A percentile compares a stretch with the other conserved stretches of the same genome.
phyloP scores from a whole-genome alignment of 2,888 invertebrate species.

The Sinodicranocentrus sp. region DNA sequence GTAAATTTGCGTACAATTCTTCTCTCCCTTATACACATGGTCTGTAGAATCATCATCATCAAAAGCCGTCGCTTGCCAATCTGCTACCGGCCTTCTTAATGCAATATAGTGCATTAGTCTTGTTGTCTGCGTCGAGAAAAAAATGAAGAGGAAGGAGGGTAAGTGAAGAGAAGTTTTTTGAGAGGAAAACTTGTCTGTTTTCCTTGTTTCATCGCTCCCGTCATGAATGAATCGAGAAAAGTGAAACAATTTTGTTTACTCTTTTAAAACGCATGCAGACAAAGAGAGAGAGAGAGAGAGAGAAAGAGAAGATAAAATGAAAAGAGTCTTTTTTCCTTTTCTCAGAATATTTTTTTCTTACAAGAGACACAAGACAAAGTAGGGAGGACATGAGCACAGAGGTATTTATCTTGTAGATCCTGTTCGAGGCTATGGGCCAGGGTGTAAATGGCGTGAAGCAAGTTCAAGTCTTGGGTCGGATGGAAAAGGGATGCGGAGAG shows the following conservation, averaged over 20 bases:
- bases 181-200: background rate
- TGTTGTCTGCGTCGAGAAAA: background rate
- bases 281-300: no score
- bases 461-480: conserved; percentile 17
- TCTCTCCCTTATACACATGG: background rate
- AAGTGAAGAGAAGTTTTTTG: background rate
- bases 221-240: conserved; percentile 54
- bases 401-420: conserved; percentile 14
- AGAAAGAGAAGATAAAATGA: conserved; percentile 28
- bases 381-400: background rate
- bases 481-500: background rate
- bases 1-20: conserved; percentile 23
- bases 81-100: conserved; percentile 28
- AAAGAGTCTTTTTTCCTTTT: background rate
- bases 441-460: background rate
- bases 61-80: conserved; percentile 42
- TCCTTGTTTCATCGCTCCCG: conserved; percentile 24
- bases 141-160: background rate
- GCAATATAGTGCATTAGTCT: conserved; percentile 19
- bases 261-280: conserved; percentile 36
- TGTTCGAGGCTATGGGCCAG: background rate
- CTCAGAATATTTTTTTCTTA: background rate
- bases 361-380: conserved; percentile 23
- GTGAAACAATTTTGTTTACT: conserved; percentile 47
- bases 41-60: conserved; percentile 9